Percentiles rank a stretch among this genome's conserved stretches.
These are phyloP conservation scores for Cyclura pinguis DNA, from an alignment of 2,797 vertebrate genomes.

Conservation along the genomic window DNA sequence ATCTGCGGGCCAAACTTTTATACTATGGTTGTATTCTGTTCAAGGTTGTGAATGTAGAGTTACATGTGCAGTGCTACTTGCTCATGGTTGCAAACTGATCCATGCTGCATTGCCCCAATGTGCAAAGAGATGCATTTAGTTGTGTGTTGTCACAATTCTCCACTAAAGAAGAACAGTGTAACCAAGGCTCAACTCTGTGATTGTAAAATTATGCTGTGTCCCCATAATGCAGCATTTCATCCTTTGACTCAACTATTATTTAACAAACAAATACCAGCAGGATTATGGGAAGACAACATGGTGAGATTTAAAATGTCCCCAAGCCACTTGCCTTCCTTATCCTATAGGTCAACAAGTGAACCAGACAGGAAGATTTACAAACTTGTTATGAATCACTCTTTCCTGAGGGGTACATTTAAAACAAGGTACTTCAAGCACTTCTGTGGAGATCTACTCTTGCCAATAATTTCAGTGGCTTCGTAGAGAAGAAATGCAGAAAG, in stretches of 20 bases:
- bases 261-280: neutral
- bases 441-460: neutral
- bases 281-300: neutral
- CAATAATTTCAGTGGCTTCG: neutral
- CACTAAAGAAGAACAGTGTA: too few species aligned
- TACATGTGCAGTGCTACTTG: too few species aligned
- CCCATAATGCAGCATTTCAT: neutral
- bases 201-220: too few species aligned
- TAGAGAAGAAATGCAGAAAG: neutral
- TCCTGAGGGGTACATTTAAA: neutral
- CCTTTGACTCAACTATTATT: neutral
- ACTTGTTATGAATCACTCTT: neutral
- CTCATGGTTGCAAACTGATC: too few species aligned
- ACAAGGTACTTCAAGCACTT: neutral
- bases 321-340: neutral
- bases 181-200: too few species aligned
- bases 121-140: too few species aligned
- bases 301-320: neutral
- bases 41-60: too few species aligned
- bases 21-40: too few species aligned
- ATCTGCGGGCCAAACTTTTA: neutral
- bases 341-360: slow-evolving; percentile 1
- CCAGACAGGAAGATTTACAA: neutral
- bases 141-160: too few species aligned
- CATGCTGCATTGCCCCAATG: too few species aligned